Evolutionary conservation across 2,113 vertebrate species (phyloP).

Genomic region (Solea senegalensis): DNA sequence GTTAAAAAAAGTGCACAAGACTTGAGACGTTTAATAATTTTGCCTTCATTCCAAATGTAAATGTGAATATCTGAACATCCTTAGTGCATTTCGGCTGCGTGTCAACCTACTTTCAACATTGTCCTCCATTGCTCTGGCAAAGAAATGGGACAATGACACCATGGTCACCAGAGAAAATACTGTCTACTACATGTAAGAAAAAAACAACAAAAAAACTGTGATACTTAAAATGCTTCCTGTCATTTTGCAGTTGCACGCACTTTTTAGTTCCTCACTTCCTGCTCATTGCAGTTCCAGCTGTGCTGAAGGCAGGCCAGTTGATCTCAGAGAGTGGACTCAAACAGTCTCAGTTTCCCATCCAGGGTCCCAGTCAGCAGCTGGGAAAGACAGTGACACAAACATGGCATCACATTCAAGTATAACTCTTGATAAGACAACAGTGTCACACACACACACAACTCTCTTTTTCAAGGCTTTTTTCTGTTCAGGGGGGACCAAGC

Average conservation of each 20-base stretch:
- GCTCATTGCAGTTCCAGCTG: constrained; percentile 44
- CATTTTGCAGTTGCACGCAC: constrained; percentile 20
- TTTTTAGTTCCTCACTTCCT: constrained; percentile 45
- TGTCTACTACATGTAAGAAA: constrained; percentile 13
- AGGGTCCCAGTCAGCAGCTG: constrained; percentile 89
- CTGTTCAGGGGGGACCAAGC: neutral
- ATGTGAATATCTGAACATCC: neutral
- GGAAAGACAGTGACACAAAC: constrained; percentile 34
- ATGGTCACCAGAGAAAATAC: constrained; percentile 4
- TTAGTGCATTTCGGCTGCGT: neutral
- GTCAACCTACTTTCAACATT: neutral
- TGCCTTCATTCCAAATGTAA: neutral
- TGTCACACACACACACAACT: constrained; percentile 18
- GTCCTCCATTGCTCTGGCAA: neutral
- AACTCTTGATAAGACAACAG: neutral
- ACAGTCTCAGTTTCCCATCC: constrained; percentile 88
- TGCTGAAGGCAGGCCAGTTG: constrained; percentile 49
- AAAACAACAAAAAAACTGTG: neutral
- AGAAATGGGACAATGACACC: constrained; percentile 3
- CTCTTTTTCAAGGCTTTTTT: neutral
- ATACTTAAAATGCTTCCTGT: constrained; percentile 33
- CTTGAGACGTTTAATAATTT: neutral
- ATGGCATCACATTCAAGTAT: constrained; percentile 38
- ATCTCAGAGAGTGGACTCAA: constrained; percentile 68
- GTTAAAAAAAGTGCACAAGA: neutral